These are phyloP conservation scores for Struthidea cinerea DNA, from an alignment of 2,113 vertebrate genomes.

Conservation along the genomic window DNA sequence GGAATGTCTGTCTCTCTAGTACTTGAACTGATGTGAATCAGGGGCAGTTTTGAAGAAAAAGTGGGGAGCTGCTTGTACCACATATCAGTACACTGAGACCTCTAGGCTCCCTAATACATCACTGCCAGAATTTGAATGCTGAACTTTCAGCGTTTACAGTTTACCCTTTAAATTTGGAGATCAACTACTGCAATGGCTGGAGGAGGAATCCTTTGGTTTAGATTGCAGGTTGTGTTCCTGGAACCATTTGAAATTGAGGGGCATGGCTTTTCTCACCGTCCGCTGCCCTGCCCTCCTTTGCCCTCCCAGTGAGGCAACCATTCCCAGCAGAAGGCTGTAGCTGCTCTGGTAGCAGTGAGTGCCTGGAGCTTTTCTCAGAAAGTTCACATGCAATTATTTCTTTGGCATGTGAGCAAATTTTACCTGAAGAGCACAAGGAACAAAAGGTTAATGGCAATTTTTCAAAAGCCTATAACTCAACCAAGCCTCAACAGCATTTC, in stretches of 20 bases:
- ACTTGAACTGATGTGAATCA: not conserved
- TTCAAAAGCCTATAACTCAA: not conserved
- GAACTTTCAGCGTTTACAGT: not conserved
- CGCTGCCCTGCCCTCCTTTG: not conserved
- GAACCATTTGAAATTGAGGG: not conserved
- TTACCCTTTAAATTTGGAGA: not conserved
- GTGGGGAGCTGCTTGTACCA: not conserved
- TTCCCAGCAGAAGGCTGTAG: not conserved
- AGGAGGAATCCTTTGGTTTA: not conserved
- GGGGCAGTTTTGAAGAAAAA: not conserved
- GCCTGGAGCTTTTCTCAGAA: conserved; percentile 6
- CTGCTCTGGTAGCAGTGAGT: not conserved
- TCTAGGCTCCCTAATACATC: not conserved
- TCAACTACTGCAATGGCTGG: not conserved
- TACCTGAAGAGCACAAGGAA: conserved; percentile 1
- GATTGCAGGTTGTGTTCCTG: not conserved
- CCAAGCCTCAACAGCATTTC: not conserved
- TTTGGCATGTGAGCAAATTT: not conserved
- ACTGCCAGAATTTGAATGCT: not conserved
- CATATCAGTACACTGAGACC: not conserved
- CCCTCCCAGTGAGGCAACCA: not conserved
- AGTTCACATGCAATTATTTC: not conserved
- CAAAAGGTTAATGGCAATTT: conserved; percentile 27
- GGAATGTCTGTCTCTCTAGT: not conserved
- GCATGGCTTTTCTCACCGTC: not conserved